A percentile compares a stretch with the other conserved stretches of the same genome.
Conservation (phyloP, 2,113 vertebrate species). For the Labeo catla region DNA sequence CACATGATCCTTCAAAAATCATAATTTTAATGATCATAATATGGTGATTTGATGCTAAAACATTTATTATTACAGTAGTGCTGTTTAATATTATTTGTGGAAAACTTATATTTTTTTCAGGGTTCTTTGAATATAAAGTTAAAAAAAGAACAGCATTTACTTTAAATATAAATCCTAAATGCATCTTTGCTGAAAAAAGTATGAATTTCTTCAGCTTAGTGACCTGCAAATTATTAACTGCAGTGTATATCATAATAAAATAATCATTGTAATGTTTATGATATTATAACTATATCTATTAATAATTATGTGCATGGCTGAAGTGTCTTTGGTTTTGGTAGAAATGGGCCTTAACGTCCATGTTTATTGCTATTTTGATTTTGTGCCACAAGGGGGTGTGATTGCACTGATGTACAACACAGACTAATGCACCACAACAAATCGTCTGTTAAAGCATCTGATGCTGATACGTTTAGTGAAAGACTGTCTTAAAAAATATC, state of each 20-base stretch:
- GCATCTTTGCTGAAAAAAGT: neutral
- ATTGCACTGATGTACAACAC: neutral
- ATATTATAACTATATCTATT: neutral
- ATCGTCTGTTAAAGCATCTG: neutral
- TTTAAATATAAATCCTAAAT: neutral
- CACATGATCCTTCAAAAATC: neutral
- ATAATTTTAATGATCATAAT: neutral
- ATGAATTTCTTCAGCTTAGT: too few relatives aligned
- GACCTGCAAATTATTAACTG: neutral
- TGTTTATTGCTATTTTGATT: neutral
- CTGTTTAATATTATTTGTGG: neutral
- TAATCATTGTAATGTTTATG: neutral
- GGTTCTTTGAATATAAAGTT: too few relatives aligned
- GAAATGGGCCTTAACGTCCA: neutral
- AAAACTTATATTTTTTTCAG: neutral
- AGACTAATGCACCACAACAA: neutral
- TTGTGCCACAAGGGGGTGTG: slow-evolving; percentile 40
- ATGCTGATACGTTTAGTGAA: neutral
- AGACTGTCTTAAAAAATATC: neutral
- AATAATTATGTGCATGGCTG: neutral
- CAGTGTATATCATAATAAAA: neutral
- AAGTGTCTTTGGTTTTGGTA: neutral
- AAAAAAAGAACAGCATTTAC: too few relatives aligned
- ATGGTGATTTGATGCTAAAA: neutral
- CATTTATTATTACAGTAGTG: neutral